Evolutionary conservation across 2,888 invertebrate genomes (phyloP).

Genomic region (Himalopsyche kuldschensis): DNA sequence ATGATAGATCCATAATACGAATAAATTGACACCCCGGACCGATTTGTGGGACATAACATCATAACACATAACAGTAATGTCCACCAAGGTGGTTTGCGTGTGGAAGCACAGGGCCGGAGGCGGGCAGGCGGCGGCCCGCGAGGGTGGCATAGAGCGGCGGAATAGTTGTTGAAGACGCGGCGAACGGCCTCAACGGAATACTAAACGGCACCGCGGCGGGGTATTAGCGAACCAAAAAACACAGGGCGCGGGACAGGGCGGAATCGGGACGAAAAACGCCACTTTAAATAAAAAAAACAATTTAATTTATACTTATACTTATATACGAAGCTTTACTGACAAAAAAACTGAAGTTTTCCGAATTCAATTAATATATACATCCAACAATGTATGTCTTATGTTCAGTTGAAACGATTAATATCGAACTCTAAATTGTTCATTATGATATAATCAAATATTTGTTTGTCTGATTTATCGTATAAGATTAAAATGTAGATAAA

Average conservation of each 20-base stretch:
- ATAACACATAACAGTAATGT: neutral
- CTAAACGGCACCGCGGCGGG: constrained; percentile 33
- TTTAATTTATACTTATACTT: no score
- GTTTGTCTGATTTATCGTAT: no score
- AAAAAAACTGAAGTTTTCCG: no score
- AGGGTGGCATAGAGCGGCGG: constrained; percentile 6
- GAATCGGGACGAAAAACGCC: neutral
- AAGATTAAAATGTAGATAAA: no score
- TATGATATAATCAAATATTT: no score
- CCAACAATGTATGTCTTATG: no score
- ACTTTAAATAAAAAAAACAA: neutral
- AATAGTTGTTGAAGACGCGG: constrained; percentile 32
- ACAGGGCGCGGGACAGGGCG: constrained; percentile 9
- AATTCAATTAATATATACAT: no score
- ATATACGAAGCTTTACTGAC: neutral
- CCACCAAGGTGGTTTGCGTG: neutral
- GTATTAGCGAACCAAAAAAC: constrained; percentile 36
- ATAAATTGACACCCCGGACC: neutral
- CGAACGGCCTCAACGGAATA: constrained; percentile 30
- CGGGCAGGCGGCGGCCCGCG: neutral
- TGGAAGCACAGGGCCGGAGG: neutral
- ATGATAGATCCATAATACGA: neutral
- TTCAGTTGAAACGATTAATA: no score
- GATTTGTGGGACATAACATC: neutral
- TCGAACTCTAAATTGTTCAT: no score